A percentile compares a stretch with the other conserved stretches of the same genome.
These are phyloP conservation scores for Leptoteleia sp. DNA, from an alignment of 1,140 invertebrate species.

Conservation along the genomic window DNA sequence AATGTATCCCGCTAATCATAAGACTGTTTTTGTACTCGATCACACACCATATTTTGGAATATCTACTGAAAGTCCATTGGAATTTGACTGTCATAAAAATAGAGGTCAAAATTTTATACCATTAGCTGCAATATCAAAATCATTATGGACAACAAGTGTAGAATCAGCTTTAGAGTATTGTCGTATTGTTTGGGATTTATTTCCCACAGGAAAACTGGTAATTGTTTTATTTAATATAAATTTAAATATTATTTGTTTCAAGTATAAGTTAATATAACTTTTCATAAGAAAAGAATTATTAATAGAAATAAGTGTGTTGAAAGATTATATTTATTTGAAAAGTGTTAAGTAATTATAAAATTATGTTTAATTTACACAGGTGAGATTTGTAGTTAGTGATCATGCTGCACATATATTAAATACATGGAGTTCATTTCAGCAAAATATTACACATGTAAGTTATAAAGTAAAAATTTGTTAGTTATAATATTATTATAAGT, in stretches of 20 bases:
- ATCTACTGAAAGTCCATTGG: slow-evolving; percentile 91
- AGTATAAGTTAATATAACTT: slow-evolving; percentile 56
- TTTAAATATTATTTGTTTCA: no score
- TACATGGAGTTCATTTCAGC: slow-evolving; percentile 89
- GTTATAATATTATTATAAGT: no score
- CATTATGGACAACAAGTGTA: slow-evolving; percentile 96
- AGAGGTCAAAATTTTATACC: slow-evolving; percentile 87
- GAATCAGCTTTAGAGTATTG: slow-evolving; percentile 97
- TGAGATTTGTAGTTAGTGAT: slow-evolving; percentile 92
- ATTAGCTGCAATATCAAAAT: slow-evolving; percentile 91
- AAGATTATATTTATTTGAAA: no score
- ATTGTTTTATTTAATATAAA: background rate
- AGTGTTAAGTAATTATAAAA: no score
- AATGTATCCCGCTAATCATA: slow-evolving; percentile 89
- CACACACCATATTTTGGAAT: slow-evolving; percentile 94
- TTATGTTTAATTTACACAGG: no score
- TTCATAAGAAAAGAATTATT: no score
- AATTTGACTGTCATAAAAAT: slow-evolving; percentile 92
- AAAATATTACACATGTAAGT: slow-evolving; percentile 91
- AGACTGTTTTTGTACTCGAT: slow-evolving; percentile 97
- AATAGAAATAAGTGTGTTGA: no score
- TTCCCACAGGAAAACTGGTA: slow-evolving; percentile 93
- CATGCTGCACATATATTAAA: slow-evolving; percentile 89
- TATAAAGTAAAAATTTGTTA: no score
- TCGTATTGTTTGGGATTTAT: slow-evolving; percentile 97